phyloP scores from a whole-genome alignment of 2,113 vertebrate species.

The Takifugu flavidus region DNA sequence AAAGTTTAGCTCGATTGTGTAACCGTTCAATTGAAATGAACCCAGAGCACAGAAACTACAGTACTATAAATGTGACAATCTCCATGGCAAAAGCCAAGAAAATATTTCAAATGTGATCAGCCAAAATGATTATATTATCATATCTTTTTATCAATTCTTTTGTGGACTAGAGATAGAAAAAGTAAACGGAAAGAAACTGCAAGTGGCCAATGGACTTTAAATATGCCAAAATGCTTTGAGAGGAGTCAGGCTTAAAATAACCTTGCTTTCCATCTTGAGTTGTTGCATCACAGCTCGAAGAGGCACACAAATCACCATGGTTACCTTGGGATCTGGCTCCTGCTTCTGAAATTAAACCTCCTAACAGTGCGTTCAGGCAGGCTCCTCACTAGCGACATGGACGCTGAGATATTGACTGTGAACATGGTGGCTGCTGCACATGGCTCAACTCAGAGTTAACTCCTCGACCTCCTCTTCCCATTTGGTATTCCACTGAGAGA shows the following conservation, averaged over 20 bases:
- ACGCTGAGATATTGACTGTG: slow-evolving; percentile 79
- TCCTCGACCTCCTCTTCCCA: slow-evolving; percentile 25
- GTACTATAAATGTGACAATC: neutral
- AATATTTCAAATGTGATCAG: neutral
- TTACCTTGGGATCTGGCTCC: slow-evolving; percentile 65
- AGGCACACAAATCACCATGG: slow-evolving; percentile 49
- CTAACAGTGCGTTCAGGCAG: slow-evolving; percentile 51
- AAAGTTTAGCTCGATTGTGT: slow-evolving; percentile 15
- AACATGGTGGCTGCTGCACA: slow-evolving; percentile 67
- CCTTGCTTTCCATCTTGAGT: slow-evolving; percentile 38
- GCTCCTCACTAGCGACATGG: slow-evolving; percentile 69
- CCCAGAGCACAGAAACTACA: slow-evolving; percentile 2
- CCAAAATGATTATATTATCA: neutral
- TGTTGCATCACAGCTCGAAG: slow-evolving; percentile 34
- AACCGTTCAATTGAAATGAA: slow-evolving; percentile 3
- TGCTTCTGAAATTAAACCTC: slow-evolving; percentile 61
- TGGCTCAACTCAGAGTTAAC: slow-evolving; percentile 15
- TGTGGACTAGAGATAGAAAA: slow-evolving; percentile 1
- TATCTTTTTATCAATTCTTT: slow-evolving; percentile 4
- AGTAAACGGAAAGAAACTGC: neutral
- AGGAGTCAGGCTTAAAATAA: slow-evolving; percentile 44
- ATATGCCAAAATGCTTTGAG: slow-evolving; percentile 28
- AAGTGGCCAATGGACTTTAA: slow-evolving; percentile 20
- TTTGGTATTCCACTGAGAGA: slow-evolving; percentile 36
- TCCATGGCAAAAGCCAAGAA: neutral